Conservation (phyloP, 2,888 invertebrate species). For the Lasius platythorax region DNA sequence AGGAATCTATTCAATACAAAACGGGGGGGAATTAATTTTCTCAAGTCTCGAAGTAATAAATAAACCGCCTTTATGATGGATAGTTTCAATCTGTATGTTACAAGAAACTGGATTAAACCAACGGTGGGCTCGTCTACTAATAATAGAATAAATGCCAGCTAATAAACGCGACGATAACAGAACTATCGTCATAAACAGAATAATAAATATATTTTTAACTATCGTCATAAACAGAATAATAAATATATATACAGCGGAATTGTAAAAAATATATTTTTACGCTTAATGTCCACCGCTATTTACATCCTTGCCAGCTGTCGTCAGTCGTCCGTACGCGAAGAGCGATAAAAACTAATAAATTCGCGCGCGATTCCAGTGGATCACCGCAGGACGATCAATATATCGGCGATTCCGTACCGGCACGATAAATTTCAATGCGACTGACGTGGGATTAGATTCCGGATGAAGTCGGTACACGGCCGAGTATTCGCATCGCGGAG, state of each 20-base stretch:
- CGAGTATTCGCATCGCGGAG: conserved; percentile 46
- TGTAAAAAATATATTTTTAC: conserved; percentile 52
- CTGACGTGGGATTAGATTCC: conserved; percentile 64
- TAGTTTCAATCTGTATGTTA: background rate
- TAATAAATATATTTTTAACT: too few species aligned
- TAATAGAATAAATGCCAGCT: conserved; percentile 35
- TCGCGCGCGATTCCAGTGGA: conserved; percentile 39
- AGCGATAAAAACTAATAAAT: conserved; percentile 61
- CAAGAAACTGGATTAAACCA: conserved; percentile 60
- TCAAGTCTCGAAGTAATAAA: background rate
- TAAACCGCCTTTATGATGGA: conserved; percentile 54
- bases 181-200: conserved; percentile 19
- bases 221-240: conserved; percentile 19
- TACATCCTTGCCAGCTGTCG: conserved; percentile 15
- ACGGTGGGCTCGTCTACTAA: conserved; percentile 24
- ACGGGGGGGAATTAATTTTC: background rate
- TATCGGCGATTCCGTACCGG: conserved; percentile 23
- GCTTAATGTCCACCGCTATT: background rate
- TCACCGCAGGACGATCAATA: conserved; percentile 31
- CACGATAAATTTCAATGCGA: conserved; percentile 67
- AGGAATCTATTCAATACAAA: background rate
- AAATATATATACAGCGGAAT: too few species aligned
- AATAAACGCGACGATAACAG: conserved; percentile 60
- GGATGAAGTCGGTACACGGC: conserved; percentile 63
- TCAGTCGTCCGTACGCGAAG: conserved; percentile 33